Base-by-base conservation (phyloP, 2,797 vertebrate genomes). In the Melanogrammus aeglefinus region DNA sequence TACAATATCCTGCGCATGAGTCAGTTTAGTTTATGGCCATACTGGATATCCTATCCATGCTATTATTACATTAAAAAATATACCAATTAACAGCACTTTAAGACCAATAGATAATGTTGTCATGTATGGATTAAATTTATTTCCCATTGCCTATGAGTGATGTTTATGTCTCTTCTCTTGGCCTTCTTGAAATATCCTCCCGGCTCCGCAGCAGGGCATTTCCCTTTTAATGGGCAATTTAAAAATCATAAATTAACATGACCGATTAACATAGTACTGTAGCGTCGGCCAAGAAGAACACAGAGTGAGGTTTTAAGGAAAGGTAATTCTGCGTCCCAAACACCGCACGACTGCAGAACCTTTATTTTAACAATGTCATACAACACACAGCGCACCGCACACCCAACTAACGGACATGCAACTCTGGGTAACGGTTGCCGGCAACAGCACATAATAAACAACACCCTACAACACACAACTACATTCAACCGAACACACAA, bases 161-260 rank as follows among this genome's bases (percentile, higher is more conserved):
- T n/a, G 18, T 33, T 24, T 75, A 16, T 29, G 57, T 76, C 70
- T 9, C 31, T 73, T 63, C 57, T 9, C 31, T 73, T 63, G 5
- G 21, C 70, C 71, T 38, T n/a, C 38, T 21, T 24, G 73, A 47
- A 47, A 27, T 63, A 72, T 35, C 75, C 72, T 41, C 74, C 72
- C 76, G 76, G 81, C 74, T 76, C 33, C 80, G 86, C 77, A 78
- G 73, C 80, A 84, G 75, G 31, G 41, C 79, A 73, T 83, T 80
- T 90, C 88, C 83, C 76, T 74, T 69, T 77, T 81, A 81, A 85
- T 33, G 85, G 82, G 47, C 78, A 81, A 86, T 86, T 72, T n/a
- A 24, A 21, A 6, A 63, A 7, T 63, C 6, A 63, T 63, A 4
- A 51, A 21, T 72, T n/a, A 24, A n/a, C 18, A 63, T 63, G 18